phyloP scores from a whole-genome alignment of 2,888 invertebrate genomes.

The Allacma fusca region DNA sequence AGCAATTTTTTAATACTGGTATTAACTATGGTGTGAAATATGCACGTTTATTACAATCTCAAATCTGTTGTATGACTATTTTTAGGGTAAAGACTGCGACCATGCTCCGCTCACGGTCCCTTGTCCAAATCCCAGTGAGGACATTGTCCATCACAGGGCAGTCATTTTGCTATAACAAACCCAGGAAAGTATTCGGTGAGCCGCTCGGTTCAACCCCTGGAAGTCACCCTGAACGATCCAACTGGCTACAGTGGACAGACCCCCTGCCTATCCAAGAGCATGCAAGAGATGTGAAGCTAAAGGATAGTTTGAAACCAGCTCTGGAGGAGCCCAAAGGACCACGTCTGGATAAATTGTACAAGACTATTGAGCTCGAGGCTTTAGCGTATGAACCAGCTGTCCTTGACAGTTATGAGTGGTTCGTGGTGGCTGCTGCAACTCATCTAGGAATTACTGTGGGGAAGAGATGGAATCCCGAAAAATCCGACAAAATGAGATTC shows the following conservation, averaged over 20 bases:
- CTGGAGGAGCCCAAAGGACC: conserved; percentile 6
- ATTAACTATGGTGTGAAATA: too few relatives aligned
- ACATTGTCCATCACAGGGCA: not conserved
- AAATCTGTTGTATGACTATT: too few relatives aligned
- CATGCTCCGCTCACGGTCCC: not conserved
- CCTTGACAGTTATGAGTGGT: conserved; percentile 85
- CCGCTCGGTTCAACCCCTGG: not conserved
- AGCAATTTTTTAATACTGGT: too few relatives aligned
- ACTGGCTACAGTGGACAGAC: conserved; percentile 26
- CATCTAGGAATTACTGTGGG: conserved; percentile 81
- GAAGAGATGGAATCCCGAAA: conserved; percentile 66
- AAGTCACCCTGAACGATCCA: conserved; percentile 29
- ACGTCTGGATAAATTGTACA: conserved; percentile 77
- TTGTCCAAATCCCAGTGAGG: not conserved
- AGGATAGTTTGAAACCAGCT: not conserved
- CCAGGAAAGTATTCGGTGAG: not conserved
- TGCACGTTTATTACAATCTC: too few relatives aligned
- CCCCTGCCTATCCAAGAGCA: conserved; percentile 29
- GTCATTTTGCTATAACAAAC: not conserved
- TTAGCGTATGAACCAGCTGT: conserved; percentile 88
- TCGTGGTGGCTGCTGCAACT: conserved; percentile 80
- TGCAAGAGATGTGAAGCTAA: conserved; percentile 29
- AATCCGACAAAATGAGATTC: conserved; percentile 77
- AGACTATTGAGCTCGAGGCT: conserved; percentile 83
- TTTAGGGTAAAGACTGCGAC: too few relatives aligned